These are phyloP conservation scores for Oryzias curvinotus DNA, from an alignment of 2,113 vertebrate species.

Conservation along the genomic window DNA sequence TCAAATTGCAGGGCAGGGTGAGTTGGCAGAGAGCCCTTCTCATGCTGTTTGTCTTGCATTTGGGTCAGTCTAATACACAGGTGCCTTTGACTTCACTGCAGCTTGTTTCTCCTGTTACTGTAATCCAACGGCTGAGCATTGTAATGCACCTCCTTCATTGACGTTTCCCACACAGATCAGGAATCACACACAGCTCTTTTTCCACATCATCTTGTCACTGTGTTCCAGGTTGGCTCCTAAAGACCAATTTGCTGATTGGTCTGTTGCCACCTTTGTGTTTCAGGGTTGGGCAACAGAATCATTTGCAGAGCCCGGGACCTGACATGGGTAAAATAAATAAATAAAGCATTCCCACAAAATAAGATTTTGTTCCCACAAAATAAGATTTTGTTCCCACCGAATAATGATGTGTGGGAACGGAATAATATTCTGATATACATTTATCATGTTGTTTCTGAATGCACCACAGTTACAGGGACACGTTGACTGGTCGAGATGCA, in stretches of 20 bases:
- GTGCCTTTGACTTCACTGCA: constrained; percentile 5
- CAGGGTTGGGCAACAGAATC: constrained; percentile 18
- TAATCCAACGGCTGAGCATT: neutral
- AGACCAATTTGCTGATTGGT: neutral
- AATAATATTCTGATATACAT: too few species aligned
- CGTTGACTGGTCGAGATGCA: too few species aligned
- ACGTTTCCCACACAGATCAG: neutral
- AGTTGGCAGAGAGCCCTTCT: neutral
- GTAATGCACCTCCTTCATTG: neutral
- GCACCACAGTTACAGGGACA: too few species aligned
- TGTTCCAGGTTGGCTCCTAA: constrained; percentile 7
- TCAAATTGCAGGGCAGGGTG: too few species aligned
- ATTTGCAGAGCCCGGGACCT: too few species aligned
- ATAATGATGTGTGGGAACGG: too few species aligned
- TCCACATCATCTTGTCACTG: constrained; percentile 1
- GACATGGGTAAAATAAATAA: too few species aligned
- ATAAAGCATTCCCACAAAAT: too few species aligned
- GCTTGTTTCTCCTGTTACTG: neutral
- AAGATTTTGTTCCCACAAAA: too few species aligned
- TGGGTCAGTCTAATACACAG: neutral
- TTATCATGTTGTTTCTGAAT: too few species aligned
- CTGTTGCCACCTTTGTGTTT: constrained; percentile 28
- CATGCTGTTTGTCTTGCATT: neutral
- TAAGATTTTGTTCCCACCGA: too few species aligned
- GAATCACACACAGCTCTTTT: constrained; percentile 1